Evolutionary conservation across 2,888 invertebrate species (phyloP).

Genomic region (Tenthredo mesomela): DNA sequence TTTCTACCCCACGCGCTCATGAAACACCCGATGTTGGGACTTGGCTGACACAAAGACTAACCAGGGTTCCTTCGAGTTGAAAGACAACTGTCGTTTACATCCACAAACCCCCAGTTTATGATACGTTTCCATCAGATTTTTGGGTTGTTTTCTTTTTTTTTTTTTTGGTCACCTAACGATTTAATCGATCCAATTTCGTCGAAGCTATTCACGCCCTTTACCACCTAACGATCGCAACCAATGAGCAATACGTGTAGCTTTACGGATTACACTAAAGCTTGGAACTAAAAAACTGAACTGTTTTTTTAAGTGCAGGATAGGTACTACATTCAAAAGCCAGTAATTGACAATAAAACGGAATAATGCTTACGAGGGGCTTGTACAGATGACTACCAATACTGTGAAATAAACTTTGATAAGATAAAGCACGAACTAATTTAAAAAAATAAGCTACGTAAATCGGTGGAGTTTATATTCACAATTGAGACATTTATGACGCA

Average conservation of each 20-base stretch:
- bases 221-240: neutral
- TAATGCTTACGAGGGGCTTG: neutral
- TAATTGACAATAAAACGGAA: neutral
- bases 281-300: neutral
- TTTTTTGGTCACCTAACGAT: neutral
- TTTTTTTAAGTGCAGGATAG: neutral
- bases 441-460: no score
- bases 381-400: no score
- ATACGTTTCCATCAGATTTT: neutral
- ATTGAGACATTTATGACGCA: no score
- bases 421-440: no score
- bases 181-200: neutral
- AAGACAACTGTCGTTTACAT: conserved; percentile 36
- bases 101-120: neutral
- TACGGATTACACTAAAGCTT: neutral
- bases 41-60: conserved; percentile 16
- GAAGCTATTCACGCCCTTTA: neutral
- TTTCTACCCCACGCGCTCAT: conserved; percentile 10
- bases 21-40: conserved; percentile 25
- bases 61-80: neutral
- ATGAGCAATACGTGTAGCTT: neutral
- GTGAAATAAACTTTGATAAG: no score
- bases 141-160: neutral
- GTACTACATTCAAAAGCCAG: neutral
- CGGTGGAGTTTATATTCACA: no score